Evolutionary conservation across 2,888 invertebrate species (phyloP).

Genomic region (Yponomeuta evonymella): DNA sequence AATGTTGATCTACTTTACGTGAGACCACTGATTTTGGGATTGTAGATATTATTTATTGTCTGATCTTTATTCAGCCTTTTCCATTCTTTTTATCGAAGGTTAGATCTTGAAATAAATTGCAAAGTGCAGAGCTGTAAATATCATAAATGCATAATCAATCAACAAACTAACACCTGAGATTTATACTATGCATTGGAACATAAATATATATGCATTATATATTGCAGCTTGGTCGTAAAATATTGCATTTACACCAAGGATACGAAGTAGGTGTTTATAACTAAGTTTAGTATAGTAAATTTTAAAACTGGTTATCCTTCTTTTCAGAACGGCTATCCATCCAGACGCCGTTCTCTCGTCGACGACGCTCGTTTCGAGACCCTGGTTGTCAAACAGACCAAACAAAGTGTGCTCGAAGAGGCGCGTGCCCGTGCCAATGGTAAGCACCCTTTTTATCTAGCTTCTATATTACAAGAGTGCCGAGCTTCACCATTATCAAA

Average conservation of each 20-base stretch:
- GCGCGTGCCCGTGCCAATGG: conserved; percentile 92
- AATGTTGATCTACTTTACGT: conserved; percentile 18
- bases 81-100: background rate
- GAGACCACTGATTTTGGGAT: background rate
- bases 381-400: conserved; percentile 95
- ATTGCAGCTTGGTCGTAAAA: background rate
- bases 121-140: background rate
- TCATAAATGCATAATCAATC: background rate
- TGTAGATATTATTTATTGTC: background rate
- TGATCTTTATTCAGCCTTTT: background rate
- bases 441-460: conserved; percentile 54
- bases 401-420: conserved; percentile 93
- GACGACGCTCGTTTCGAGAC: conserved; percentile 99
- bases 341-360: conserved; percentile 95
- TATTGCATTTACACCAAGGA: background rate
- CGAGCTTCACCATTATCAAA: background rate
- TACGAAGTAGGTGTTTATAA: background rate
- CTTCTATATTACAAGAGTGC: too few relatives aligned
- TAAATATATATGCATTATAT: too few relatives aligned
- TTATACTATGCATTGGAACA: background rate
- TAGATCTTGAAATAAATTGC: background rate
- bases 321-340: conserved; percentile 96
- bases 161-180: background rate
- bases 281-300: background rate
- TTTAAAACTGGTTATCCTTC: conserved; percentile 27